Evolutionary conservation across 2,797 vertebrate species (phyloP), one percentile per base, ranked within the genome.

Genomic region (Eulemur albifrons): DNA sequence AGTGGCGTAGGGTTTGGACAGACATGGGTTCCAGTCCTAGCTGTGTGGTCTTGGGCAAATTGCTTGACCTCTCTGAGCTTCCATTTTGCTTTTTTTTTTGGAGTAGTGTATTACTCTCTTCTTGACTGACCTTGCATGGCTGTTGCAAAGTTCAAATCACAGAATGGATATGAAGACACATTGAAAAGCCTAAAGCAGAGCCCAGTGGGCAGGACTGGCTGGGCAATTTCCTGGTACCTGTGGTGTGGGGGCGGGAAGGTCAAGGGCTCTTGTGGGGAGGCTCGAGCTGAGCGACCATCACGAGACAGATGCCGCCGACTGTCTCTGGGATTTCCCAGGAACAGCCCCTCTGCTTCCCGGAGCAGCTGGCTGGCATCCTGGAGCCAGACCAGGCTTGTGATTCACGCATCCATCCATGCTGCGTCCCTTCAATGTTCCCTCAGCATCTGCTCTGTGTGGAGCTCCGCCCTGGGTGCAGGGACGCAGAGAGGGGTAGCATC

Each of bases 321-420:
- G 20, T 8, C 21, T 35, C 59, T 27, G 59, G 65, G 57, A 9
- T 73, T 81, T 93, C 70, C 70, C 84, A 27, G 65, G 32, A 76
- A 86, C 81, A 67, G 14, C 30, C 54, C 59, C 17, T 69, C 43
- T 23, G 21, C 2, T 43, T 61, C 86, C 65, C 1, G 9, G 45
- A 63, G 52, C 45, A 52, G 45, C 38, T 4, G 57, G 17, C 21
- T 32, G 43, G 14, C n/a, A 32, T 32, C 0, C 13, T 27, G 65
- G 54, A 57, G 80, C 50, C 52, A 15, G 52, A 21, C 40, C 0
- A 12, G 43, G 15, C 52, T 27, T 43, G 61, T 13, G 85, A 40
- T 13, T 12, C 21, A 70, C 10, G 8, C 17, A 0, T 14, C 21
- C n/a, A 48, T 27, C 0, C 1, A 1, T 0, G 35, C 4, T 38